phyloP scores from a whole-genome alignment of 1,140 invertebrate genomes.

The Cylas formicarius region DNA sequence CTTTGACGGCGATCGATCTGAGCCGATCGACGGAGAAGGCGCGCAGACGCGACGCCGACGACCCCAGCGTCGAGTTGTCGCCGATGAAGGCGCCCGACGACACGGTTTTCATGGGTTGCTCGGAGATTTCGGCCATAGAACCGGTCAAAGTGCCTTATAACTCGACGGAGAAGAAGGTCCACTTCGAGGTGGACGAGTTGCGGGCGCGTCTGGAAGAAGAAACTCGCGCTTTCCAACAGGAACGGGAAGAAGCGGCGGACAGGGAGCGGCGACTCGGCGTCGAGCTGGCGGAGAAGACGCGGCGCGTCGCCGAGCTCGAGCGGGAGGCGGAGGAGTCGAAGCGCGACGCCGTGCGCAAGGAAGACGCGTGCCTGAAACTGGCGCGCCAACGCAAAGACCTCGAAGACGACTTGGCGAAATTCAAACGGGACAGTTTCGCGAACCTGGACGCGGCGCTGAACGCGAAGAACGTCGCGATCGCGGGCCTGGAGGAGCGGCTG shows the following conservation, averaged over 20 bases:
- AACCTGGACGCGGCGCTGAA: slow-evolving; percentile 38
- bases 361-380: slow-evolving; percentile 54
- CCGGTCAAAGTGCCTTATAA: slow-evolving; percentile 28
- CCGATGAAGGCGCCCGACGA: slow-evolving; percentile 38
- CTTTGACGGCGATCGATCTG: no score
- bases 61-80: slow-evolving; percentile 3
- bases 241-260: slow-evolving; percentile 48
- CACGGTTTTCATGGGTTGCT: slow-evolving; percentile 42
- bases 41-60: slow-evolving; percentile 42
- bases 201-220: slow-evolving; percentile 46
- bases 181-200: slow-evolving; percentile 44
- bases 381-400: slow-evolving; percentile 47
- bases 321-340: slow-evolving; percentile 51
- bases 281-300: slow-evolving; percentile 50
- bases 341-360: slow-evolving; percentile 50
- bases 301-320: slow-evolving; percentile 47
- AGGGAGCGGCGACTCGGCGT: slow-evolving; percentile 51
- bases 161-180: slow-evolving; percentile 33
- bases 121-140: slow-evolving; percentile 36
- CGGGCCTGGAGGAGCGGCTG: slow-evolving; percentile 32
- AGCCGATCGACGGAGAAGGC: slow-evolving; percentile 25
- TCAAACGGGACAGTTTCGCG: slow-evolving; percentile 18
- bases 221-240: slow-evolving; percentile 50
- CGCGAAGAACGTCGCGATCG: slow-evolving; percentile 44
- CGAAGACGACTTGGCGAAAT: slow-evolving; percentile 22